Percentiles rank a stretch among this genome's conserved stretches.
These are phyloP conservation scores for Drepana arcuata DNA, from an alignment of 1,140 invertebrate species.

Conservation along the genomic window DNA sequence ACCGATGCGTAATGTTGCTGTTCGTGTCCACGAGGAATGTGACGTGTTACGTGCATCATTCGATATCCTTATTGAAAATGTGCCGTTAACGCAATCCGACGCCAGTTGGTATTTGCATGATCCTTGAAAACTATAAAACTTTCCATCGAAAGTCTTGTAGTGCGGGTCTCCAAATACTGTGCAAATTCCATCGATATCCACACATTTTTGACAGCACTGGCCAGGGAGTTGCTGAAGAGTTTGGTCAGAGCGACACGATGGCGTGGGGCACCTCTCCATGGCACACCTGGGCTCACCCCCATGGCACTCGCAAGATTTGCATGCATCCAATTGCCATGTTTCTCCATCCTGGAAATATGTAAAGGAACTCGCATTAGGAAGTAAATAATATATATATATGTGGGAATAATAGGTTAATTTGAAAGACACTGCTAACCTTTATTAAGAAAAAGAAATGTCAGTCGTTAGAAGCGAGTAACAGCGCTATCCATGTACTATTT, in stretches of 20 bases:
- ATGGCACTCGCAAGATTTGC: slow-evolving; percentile 87
- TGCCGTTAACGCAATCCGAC: slow-evolving; percentile 83
- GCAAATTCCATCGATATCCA: slow-evolving; percentile 91
- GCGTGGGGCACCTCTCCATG: slow-evolving; percentile 80
- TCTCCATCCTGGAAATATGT: slow-evolving; percentile 83
- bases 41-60: slow-evolving; percentile 87
- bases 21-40: slow-evolving; percentile 90
- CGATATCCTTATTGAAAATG: slow-evolving; percentile 90
- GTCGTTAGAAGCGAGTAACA: too few species aligned
- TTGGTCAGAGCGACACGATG: slow-evolving; percentile 82
- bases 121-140: slow-evolving; percentile 92
- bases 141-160: slow-evolving; percentile 94
- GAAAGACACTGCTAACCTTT: too few species aligned
- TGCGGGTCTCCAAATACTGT: slow-evolving; percentile 95
- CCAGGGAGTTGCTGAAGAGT: slow-evolving; percentile 79
- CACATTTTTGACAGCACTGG: slow-evolving; percentile 89
- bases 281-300: slow-evolving; percentile 86
- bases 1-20: slow-evolving; percentile 84
- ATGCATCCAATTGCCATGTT: slow-evolving; percentile 88
- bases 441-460: too few species aligned
- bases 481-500: too few species aligned
- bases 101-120: slow-evolving; percentile 91
- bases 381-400: too few species aligned
- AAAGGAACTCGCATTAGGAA: not conserved
- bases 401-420: too few species aligned